Base-by-base conservation (phyloP, 2,113 vertebrate species). In the Scortum barcoo region DNA sequence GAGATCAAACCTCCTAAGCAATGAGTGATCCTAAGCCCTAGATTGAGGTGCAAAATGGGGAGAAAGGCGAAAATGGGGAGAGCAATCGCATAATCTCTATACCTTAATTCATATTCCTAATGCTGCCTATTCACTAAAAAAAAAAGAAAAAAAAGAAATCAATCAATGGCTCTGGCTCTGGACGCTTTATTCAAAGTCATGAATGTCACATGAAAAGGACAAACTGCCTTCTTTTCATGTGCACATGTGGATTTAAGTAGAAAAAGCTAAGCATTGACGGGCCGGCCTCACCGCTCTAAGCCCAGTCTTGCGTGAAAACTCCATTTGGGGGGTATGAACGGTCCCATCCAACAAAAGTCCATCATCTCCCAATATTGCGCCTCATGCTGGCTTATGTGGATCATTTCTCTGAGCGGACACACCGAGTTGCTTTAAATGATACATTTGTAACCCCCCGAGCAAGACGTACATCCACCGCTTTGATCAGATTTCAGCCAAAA, bases 301-400 rank as follows among this genome's bases (percentile, higher is more conserved):
- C 40, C n/a, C 67, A 84, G 50, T 72, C 78, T 77, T 75, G 67
- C 40, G 62, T 91, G 86, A 89, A 90, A 86, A 86, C 72, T 84
- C 74, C 68, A 85, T 88, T 89, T 88, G 54, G 42, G 42, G 48
- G 40, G 24, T 68, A 83, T 40, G 81, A 86, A 63, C 60, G 24
- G 26, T 38, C 4, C 53, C 69, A 28, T 84, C 75, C 28, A 50
- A 51, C 66, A 26, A 40, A 73, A 86, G 51, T 79, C 78, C 61
- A 86, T 81, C 83, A 86, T 83, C 66, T 78, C 69, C 81, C 70
- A 61, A 44, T 76, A 51, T 28, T 65, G 66, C 78, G 48, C 8
- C 12, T 26, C 24, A 17, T 33, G 76, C 57, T 19, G 6, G 19
- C 28, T 81, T 66, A 62, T 69, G 72, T 53, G 46, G 68, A 89